These are phyloP conservation scores for Sminthopsis crassicaudata DNA, from an alignment of 2,113 vertebrate species.

Conservation along the genomic window DNA sequence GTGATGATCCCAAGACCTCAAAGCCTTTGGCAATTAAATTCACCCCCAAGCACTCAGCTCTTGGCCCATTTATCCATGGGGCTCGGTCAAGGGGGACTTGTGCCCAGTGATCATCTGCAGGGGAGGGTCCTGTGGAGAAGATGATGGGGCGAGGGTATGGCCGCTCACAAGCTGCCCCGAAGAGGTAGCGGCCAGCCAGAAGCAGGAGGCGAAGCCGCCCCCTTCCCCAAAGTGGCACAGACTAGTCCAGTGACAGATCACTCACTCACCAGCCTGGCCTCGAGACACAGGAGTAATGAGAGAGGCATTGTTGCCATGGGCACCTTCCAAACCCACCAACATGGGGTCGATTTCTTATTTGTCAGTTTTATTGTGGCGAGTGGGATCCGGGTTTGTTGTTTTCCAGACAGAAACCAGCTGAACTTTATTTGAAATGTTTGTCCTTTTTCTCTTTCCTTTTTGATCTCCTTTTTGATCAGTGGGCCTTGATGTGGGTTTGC, in stretches of 20 bases:
- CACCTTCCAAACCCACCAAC: slow-evolving; percentile 31
- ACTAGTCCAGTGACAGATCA: slow-evolving; percentile 49
- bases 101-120: neutral
- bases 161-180: too few species aligned
- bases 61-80: too few species aligned
- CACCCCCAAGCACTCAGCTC: neutral
- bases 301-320: slow-evolving; percentile 57
- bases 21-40: neutral
- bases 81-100: neutral
- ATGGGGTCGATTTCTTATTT: slow-evolving; percentile 54
- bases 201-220: neutral
- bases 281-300: slow-evolving; percentile 68
- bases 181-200: neutral
- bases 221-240: neutral
- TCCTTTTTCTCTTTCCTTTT: slow-evolving; percentile 70
- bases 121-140: neutral
- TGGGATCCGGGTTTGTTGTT: slow-evolving; percentile 58
- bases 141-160: accelerated
- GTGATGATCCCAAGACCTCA: neutral
- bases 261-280: neutral
- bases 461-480: slow-evolving; percentile 73
- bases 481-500: slow-evolving; percentile 73
- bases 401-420: slow-evolving; percentile 76
- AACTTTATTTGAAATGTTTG: slow-evolving; percentile 74
- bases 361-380: slow-evolving; percentile 71